These are phyloP conservation scores for Rhinopomastus cyanomelas DNA, from an alignment of 2,113 vertebrate species.

Conservation along the genomic window DNA sequence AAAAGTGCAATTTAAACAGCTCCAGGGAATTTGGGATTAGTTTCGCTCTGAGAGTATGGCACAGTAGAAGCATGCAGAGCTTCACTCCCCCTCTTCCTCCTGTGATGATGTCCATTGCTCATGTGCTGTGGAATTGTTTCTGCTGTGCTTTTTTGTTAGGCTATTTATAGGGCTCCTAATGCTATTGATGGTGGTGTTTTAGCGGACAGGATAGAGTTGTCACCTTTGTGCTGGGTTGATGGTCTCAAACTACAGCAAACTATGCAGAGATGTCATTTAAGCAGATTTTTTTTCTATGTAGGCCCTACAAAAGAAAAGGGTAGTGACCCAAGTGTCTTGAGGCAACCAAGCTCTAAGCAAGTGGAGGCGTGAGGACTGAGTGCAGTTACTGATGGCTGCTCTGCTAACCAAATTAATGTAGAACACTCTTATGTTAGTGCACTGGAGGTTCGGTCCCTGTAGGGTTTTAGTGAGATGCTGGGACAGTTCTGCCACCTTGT, in stretches of 20 bases:
- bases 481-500: background rate
- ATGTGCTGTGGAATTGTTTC: background rate
- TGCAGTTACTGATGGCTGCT: rapidly evolving
- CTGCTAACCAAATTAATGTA: background rate
- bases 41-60: rapidly evolving
- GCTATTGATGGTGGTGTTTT: background rate
- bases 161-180: background rate
- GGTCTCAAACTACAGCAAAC: background rate
- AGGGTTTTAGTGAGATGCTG: background rate
- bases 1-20: background rate
- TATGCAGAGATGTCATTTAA: background rate
- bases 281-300: background rate
- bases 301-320: background rate
- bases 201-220: background rate
- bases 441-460: background rate
- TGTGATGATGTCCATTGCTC: background rate
- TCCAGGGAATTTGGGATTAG: background rate
- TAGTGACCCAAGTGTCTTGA: rapidly evolving
- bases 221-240: background rate
- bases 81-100: background rate
- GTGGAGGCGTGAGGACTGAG: rapidly evolving
- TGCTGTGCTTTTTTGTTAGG: background rate
- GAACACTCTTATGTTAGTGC: rapidly evolving
- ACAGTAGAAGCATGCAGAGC: background rate
- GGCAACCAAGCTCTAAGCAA: rapidly evolving